These are phyloP conservation scores for Agrotis exclamationis DNA, from an alignment of 2,888 invertebrate species.

Conservation along the genomic window DNA sequence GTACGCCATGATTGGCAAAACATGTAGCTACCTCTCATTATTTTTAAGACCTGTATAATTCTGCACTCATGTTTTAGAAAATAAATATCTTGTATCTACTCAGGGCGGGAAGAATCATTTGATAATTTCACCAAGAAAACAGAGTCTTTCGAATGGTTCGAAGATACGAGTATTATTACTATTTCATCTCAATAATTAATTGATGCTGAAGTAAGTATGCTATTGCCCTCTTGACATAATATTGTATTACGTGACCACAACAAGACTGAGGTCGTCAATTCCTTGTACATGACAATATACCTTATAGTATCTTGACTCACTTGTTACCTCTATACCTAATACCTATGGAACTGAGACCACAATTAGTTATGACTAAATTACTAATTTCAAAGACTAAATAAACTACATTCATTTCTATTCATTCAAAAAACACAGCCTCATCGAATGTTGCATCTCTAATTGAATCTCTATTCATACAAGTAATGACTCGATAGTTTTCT, in stretches of 20 bases:
- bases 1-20: too few species aligned
- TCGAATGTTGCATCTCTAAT: background rate
- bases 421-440: background rate
- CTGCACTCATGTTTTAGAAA: too few species aligned
- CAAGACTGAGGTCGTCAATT: background rate
- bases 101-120: too few species aligned
- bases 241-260: conserved; percentile 7
- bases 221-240: background rate
- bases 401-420: background rate
- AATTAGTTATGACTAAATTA: background rate
- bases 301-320: background rate
- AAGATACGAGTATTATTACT: too few species aligned
- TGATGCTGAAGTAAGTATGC: background rate
- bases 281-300: background rate
- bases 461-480: too few species aligned
- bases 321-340: background rate
- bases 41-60: too few species aligned
- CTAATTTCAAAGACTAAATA: conserved; percentile 6
- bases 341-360: background rate
- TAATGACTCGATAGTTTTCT: too few species aligned
- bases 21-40: too few species aligned
- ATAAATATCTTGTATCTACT: too few species aligned
- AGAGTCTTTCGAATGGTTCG: too few species aligned
- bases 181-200: background rate
- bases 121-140: too few species aligned